phyloP scores from a whole-genome alignment of 2,113 vertebrate genomes.

The Phalacrocorax brasilianus region DNA sequence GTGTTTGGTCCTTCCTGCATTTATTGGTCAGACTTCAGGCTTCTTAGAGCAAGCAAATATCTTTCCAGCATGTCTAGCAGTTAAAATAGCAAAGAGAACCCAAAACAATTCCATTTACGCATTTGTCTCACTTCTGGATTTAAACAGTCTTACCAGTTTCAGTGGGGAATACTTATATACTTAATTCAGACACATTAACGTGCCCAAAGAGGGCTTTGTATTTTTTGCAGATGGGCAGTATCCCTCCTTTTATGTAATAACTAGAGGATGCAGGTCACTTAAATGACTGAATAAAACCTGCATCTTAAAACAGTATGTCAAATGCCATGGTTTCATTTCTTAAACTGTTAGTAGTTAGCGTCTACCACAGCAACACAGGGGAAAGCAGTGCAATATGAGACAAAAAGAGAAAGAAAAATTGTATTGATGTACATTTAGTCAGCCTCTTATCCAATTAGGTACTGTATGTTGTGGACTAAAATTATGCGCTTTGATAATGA shows the following conservation, averaged over 20 bases:
- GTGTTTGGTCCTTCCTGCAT: background rate
- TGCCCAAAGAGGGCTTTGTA: background rate
- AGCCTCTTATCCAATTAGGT: background rate
- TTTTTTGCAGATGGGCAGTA: background rate
- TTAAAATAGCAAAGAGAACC: background rate
- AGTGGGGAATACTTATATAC: background rate
- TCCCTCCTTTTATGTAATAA: background rate
- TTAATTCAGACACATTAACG: background rate
- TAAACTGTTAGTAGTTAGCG: background rate
- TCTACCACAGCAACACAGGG: background rate
- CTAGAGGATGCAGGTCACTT: background rate
- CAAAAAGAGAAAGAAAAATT: background rate
- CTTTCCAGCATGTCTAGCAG: background rate
- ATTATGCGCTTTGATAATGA: background rate
- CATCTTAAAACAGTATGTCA: background rate
- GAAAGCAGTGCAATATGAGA: background rate
- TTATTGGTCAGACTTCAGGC: background rate
- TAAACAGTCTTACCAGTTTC: background rate
- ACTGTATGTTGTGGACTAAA: background rate
- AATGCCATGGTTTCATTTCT: background rate
- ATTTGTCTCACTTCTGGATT: background rate
- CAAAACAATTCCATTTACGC: background rate
- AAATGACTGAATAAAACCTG: background rate
- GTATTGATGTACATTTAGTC: background rate
- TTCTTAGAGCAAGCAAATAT: background rate